Evolutionary conservation across 2,797 vertebrate genomes (phyloP), one percentile per base, ranked within the genome.

Genomic region (Epinephelus malabaricus): DNA sequence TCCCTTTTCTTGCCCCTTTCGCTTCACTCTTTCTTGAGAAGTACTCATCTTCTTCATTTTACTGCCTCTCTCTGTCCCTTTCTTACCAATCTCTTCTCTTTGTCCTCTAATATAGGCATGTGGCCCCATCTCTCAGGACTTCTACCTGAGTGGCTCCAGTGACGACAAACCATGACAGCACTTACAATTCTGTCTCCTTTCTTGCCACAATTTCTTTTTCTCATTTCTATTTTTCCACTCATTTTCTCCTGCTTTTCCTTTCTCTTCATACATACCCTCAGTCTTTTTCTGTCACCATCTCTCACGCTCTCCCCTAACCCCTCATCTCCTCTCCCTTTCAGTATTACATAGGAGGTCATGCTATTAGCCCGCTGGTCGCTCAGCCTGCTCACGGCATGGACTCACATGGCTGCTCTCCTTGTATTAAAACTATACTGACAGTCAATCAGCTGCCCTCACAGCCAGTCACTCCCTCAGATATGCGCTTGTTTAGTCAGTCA

Each of bases 401-500:
- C 81, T 74, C 73, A 67, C 82, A 55, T 73, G 77, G 68, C 64
- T 67, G 82, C 79, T 64, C 55, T 23, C 4, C 13, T 73, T 73
- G 30, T 70, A 77, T 66, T 80, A 68, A 54, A 34, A 58, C 59
- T 46, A 51, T 0, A 46, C 58, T 50, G 69, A 78, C 56, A 70
- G 82, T 87, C 70, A 53, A 77, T 89, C 88, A 83, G 43, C 73
- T 1, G 38, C 55, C 5, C 65, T 56, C 75, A 11, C 66, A 51
- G 67, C 17, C 61, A n/a, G 66, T 61, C 68, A 15, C 56, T 74
- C 50, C 56, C 34, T 78, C 70, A 69, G 67, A 73, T 79, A 53
- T n/a, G 38, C 4, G 11, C 59, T 46, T 80, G 66, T 88, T 85
- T 65, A 86, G 79, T 80, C 81, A 78, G 40, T 79, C 71, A 61